Base-by-base conservation (phyloP, 1,140 invertebrate genomes). In the Sesamia nonagrioides region DNA sequence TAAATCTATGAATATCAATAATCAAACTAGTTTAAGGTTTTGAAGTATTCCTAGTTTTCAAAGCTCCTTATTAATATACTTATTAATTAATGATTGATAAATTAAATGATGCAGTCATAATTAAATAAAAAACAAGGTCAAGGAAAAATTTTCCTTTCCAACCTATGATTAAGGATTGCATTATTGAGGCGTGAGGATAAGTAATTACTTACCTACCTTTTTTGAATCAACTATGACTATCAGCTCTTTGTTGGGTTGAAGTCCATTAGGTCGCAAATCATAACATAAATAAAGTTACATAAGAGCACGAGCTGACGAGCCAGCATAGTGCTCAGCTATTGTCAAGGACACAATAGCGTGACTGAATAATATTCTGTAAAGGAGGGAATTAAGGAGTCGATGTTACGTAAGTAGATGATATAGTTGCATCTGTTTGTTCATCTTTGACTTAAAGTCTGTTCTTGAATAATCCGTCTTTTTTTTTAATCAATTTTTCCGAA, bases 191-290 rank as follows among this genome's bases (percentile, higher is more conserved):
- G 5, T 5, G 45, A n/a, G 45, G 11, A n/a, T 50, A n/a, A 50
- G 45, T 4, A 4, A 50, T 50, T 8, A 40, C 11, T 50, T 50
- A 50, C 45, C 15, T 56, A 21, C 17, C 21, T 21, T 21, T 18
- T 56, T 21, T 56, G 2, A 5, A 17, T 52, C 50, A 21, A 56
- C 18, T 11, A 27, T 56, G 52, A 56, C 18, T 27, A 1, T 52
- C 9, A 8, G 9, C 15, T 13, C 7, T 21, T 50, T 50, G 11
- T 15, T 18, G 8, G 18, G 21, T 56, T 21, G 21, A 56, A 8
- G 52, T 18, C 52, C 17, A 21, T 27, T 50, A 50, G 48, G 48
- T 52, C 18, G 54, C 21, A 27, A 56, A 56, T 56, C 54, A 56
- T 18, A 27, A 15, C 54, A 18, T 18, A 13, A 33, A 13, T 56